phyloP scores from a whole-genome alignment of 2,888 invertebrate species.

The Ypsolopha sequella region DNA sequence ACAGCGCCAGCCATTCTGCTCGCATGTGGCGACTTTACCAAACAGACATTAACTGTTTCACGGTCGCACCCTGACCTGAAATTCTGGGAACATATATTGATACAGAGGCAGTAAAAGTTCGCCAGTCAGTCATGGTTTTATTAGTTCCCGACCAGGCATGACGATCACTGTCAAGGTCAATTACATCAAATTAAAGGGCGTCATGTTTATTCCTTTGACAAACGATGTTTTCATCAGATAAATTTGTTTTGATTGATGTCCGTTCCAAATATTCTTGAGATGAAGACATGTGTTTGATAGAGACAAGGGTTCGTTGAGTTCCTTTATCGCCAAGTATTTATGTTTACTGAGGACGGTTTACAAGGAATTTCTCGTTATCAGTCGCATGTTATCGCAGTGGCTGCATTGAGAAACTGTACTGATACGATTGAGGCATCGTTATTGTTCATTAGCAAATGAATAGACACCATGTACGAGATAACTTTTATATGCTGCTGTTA shows the following conservation, averaged over 20 bases:
- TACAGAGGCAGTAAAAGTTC: slow-evolving; percentile 9
- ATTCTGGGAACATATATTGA: slow-evolving; percentile 32
- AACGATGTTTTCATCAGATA: no score
- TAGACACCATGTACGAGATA: not conserved
- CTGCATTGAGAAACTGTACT: slow-evolving; percentile 5
- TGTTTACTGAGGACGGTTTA: slow-evolving; percentile 21
- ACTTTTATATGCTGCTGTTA: not conserved
- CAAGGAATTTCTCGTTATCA: slow-evolving; percentile 42
- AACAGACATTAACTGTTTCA: slow-evolving; percentile 67
- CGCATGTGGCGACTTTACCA: slow-evolving; percentile 69
- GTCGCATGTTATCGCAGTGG: slow-evolving; percentile 29
- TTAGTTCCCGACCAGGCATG: not conserved
- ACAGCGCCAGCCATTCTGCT: slow-evolving; percentile 63
- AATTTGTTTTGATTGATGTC: no score
- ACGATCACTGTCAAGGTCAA: slow-evolving; percentile 1
- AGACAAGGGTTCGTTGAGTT: no score
- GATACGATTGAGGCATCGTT: slow-evolving; percentile 4
- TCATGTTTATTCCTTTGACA: not conserved
- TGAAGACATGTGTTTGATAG: no score
- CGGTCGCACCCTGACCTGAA: slow-evolving; percentile 65
- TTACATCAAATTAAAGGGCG: not conserved
- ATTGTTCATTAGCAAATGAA: not conserved
- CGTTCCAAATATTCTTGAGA: no score
- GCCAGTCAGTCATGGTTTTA: not conserved
- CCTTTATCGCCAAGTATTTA: not conserved